These are phyloP conservation scores for Thelaira solivaga DNA, from an alignment of 2,888 invertebrate genomes.

Conservation along the genomic window DNA sequence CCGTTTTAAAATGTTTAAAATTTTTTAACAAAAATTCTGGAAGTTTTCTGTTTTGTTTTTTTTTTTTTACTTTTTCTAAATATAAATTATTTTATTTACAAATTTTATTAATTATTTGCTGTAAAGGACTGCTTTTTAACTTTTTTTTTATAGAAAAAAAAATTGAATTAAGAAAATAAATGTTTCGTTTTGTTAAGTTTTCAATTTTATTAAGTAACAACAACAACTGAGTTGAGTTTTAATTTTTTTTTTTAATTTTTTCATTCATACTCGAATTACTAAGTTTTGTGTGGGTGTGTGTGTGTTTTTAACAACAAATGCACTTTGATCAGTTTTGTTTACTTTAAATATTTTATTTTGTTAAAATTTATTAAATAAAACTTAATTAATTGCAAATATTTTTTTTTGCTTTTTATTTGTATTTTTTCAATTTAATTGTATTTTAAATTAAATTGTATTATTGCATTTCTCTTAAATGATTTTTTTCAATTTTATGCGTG, in stretches of 20 bases:
- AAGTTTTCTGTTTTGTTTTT: constrained; percentile 36
- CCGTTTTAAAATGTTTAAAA: constrained; percentile 54
- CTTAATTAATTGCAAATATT: constrained; percentile 24
- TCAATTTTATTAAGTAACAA: constrained; percentile 15
- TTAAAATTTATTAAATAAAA: constrained; percentile 29
- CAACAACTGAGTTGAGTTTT: constrained; percentile 32
- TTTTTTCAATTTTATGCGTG: background rate
- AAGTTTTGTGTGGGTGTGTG: background rate
- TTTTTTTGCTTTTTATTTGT: background rate
- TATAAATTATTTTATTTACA: constrained; percentile 48
- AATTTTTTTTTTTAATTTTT: background rate
- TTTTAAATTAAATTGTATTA: constrained; percentile 32
- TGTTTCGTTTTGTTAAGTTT: background rate
- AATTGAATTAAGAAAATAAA: no score
- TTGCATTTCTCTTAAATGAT: constrained; percentile 49
- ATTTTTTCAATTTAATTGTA: no score
- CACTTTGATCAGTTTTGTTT: constrained; percentile 25
- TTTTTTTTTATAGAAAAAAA: background rate
- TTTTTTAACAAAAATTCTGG: constrained; percentile 55
- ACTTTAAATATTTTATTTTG: background rate
- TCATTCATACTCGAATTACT: background rate
- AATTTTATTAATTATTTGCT: background rate
- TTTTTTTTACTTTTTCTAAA: background rate
- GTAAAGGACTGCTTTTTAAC: background rate
- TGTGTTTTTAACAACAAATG: constrained; percentile 57